These are phyloP conservation scores for Andinoacara biseriatus DNA, from an alignment of 2,113 vertebrate genomes.

Conservation along the genomic window DNA sequence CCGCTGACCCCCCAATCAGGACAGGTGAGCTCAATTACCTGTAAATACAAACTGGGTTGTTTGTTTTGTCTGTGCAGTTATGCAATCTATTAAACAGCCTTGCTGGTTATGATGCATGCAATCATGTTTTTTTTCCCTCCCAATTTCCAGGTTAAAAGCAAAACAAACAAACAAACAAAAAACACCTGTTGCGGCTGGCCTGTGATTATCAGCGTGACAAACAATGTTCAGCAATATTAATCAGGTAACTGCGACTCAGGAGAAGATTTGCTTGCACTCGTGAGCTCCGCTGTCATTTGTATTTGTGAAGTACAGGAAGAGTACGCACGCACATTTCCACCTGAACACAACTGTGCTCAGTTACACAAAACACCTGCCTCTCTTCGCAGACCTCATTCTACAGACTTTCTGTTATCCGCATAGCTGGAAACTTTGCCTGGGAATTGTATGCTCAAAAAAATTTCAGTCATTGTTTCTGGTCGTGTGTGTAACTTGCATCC, in stretches of 20 bases:
- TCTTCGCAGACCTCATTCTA: neutral
- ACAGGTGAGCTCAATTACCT: conserved; percentile 56
- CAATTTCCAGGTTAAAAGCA: neutral
- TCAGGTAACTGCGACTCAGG: neutral
- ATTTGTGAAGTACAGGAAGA: neutral
- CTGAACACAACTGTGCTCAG: neutral
- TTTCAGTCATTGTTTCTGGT: conserved; percentile 90
- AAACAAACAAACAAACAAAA: no score
- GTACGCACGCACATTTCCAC: neutral
- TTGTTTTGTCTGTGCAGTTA: neutral
- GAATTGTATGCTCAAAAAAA: conserved; percentile 64
- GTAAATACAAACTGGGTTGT: neutral
- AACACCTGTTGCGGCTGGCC: conserved; percentile 44
- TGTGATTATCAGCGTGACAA: neutral
- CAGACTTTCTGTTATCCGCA: conserved; percentile 62
- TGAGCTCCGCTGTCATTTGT: neutral
- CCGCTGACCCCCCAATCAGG: neutral
- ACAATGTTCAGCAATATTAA: neutral
- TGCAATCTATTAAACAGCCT: neutral
- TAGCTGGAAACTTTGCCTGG: conserved; percentile 84
- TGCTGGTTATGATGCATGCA: neutral
- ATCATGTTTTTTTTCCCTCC: neutral
- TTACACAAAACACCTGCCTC: neutral
- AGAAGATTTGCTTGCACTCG: neutral
- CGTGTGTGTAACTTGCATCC: conserved; percentile 75